Evolutionary conservation across 2,113 vertebrate species (phyloP).

Genomic region (Chaetodon trifascialis): DNA sequence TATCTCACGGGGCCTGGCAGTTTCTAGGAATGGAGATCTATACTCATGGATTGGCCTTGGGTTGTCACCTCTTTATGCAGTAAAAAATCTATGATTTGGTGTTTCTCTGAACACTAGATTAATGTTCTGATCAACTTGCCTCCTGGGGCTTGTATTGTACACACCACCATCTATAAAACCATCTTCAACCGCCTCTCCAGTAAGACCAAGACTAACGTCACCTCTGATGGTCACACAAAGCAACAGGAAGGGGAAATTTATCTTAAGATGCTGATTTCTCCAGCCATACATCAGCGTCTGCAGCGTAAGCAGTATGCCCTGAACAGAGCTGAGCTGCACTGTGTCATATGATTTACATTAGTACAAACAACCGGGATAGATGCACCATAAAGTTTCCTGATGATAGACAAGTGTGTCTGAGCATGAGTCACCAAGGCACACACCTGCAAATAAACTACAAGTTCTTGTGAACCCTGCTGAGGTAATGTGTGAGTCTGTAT

Average conservation of each 20-base stretch:
- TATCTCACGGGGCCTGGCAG: constrained; percentile 8
- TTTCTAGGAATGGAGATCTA: constrained; percentile 47
- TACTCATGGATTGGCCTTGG: constrained; percentile 54
- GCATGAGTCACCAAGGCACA: constrained; percentile 60
- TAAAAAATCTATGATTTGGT: constrained; percentile 33
- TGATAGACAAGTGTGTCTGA: constrained; percentile 59
- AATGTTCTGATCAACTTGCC: constrained; percentile 5
- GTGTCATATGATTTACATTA: constrained; percentile 53
- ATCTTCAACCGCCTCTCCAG: background rate
- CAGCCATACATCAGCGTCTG: constrained; percentile 30
- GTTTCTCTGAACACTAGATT: constrained; percentile 45
- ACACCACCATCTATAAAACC: background rate
- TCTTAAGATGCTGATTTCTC: constrained; percentile 23
- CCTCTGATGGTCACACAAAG: constrained; percentile 14
- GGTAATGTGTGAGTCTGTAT: constrained; percentile 15
- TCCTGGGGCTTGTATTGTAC: background rate
- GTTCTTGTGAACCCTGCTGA: constrained; percentile 22
- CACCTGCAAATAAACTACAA: constrained; percentile 57
- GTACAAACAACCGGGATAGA: constrained; percentile 63
- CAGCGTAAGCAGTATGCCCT: background rate
- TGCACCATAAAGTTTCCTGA: constrained; percentile 52
- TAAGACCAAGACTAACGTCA: constrained; percentile 12
- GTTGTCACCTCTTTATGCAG: constrained; percentile 24
- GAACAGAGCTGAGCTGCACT: constrained; percentile 12
- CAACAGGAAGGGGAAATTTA: constrained; percentile 6